These are phyloP conservation scores for Limnephilus marmoratus DNA, from an alignment of 2,888 invertebrate genomes.

Conservation along the genomic window DNA sequence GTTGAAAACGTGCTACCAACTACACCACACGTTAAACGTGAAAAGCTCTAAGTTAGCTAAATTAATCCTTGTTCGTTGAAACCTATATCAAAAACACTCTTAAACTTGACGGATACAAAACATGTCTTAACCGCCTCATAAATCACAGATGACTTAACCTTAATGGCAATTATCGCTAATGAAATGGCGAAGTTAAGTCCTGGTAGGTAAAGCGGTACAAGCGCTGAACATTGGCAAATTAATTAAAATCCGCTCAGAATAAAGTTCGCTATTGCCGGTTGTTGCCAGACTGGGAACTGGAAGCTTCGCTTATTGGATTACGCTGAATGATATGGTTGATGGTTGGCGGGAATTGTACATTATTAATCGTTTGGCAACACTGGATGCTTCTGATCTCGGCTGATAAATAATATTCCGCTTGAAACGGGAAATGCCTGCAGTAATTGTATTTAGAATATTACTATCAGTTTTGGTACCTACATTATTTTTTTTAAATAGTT, in stretches of 20 bases:
- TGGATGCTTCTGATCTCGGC: slow-evolving; percentile 38
- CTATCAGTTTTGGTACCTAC: neutral
- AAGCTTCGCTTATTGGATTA: slow-evolving; percentile 63
- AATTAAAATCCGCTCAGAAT: slow-evolving; percentile 59
- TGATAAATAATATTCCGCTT: neutral
- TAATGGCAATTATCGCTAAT: slow-evolving; percentile 35
- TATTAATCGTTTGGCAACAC: slow-evolving; percentile 61
- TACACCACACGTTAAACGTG: neutral
- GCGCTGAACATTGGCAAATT: slow-evolving; percentile 61
- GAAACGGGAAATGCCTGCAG: neutral
- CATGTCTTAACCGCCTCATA: neutral
- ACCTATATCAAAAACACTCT: neutral
- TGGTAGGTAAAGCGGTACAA: slow-evolving; percentile 12
- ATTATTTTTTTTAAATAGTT: neutral
- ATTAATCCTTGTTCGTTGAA: neutral
- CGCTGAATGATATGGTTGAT: slow-evolving; percentile 57
- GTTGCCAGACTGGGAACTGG: slow-evolving; percentile 11
- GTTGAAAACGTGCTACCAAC: no score
- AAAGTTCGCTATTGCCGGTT: slow-evolving; percentile 58
- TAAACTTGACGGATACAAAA: slow-evolving; percentile 1
- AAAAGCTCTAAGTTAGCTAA: neutral
- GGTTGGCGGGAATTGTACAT: slow-evolving; percentile 58
- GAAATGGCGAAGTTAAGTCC: slow-evolving; percentile 21
- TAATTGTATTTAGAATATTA: neutral
- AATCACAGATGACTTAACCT: slow-evolving; percentile 38